Percentiles rank a stretch among this genome's conserved stretches.
These are phyloP conservation scores for Chorisops tibialis DNA, from an alignment of 2,888 invertebrate species.

Conservation along the genomic window DNA sequence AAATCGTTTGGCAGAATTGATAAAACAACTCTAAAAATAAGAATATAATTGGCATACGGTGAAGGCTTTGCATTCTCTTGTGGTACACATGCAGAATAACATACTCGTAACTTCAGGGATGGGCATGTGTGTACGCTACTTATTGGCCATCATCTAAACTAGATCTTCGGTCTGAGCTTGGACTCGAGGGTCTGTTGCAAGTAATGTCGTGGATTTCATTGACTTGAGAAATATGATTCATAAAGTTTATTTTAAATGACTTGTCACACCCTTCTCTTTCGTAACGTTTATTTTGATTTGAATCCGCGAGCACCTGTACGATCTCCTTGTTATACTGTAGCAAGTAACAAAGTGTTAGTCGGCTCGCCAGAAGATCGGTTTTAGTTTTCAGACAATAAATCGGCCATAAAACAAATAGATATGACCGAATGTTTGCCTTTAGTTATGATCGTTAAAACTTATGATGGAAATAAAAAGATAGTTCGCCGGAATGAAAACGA, in stretches of 20 bases:
- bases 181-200: background rate
- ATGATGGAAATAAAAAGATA: constrained; percentile 2
- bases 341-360: too few species aligned
- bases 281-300: too few species aligned
- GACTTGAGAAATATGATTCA: constrained; percentile 2
- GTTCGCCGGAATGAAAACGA: too few species aligned
- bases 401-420: constrained; percentile 9
- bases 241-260: constrained; percentile 11
- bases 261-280: constrained; percentile 8
- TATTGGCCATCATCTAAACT: background rate
- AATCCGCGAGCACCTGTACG: too few species aligned
- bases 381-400: background rate
- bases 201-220: background rate
- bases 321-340: too few species aligned
- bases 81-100: background rate
- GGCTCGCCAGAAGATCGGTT: too few species aligned
- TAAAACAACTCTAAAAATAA: too few species aligned
- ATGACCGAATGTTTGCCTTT: background rate
- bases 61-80: background rate
- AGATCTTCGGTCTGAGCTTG: background rate
- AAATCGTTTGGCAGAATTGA: too few species aligned
- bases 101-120: background rate
- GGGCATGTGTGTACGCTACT: background rate
- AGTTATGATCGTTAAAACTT: constrained; percentile 8
- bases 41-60: too few species aligned